Evolutionary conservation across 2,797 vertebrate species (phyloP).

Genomic region (Dallia pectoralis): DNA sequence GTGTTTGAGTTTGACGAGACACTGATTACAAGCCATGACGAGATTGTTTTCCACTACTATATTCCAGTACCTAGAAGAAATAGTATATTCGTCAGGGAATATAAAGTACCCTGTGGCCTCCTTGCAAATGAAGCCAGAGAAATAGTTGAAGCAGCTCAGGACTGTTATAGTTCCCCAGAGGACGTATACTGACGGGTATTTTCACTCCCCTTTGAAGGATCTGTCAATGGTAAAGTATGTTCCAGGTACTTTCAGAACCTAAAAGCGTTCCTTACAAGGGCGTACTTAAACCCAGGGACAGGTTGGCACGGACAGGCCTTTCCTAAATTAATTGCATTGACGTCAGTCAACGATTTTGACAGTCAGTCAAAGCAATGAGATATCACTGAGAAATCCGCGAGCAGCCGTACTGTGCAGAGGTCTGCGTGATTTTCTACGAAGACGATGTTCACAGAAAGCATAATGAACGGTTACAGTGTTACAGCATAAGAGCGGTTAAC

Average conservation of each 20-base stretch:
- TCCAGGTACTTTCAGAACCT: slow-evolving; percentile 15
- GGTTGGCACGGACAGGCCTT: not conserved
- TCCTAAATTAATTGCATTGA: not conserved
- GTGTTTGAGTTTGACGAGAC: not conserved
- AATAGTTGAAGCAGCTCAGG: not conserved
- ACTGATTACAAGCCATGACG: not conserved
- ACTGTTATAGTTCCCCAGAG: slow-evolving; percentile 2
- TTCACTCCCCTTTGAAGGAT: slow-evolving; percentile 22
- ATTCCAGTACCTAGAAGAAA: not conserved
- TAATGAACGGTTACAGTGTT: slow-evolving; percentile 14
- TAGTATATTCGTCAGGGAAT: not conserved
- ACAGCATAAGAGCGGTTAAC: slow-evolving; percentile 26
- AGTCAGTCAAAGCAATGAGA: too few relatives aligned
- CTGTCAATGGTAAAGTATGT: slow-evolving; percentile 2
- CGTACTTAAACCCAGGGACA: not conserved
- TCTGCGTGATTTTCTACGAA: too few relatives aligned
- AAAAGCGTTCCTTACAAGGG: slow-evolving; percentile 10
- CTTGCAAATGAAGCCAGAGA: slow-evolving; percentile 17
- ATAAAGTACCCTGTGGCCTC: not conserved
- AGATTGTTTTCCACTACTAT: not conserved
- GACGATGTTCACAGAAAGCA: too few relatives aligned
- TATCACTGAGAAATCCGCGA: too few relatives aligned
- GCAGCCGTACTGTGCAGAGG: too few relatives aligned
- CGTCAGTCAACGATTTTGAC: too few relatives aligned
- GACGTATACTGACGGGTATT: not conserved